A percentile compares a stretch with the other conserved stretches of the same genome.
phyloP scores from a whole-genome alignment of 2,113 vertebrate species.

The Pseudorectes ferrugineus region DNA sequence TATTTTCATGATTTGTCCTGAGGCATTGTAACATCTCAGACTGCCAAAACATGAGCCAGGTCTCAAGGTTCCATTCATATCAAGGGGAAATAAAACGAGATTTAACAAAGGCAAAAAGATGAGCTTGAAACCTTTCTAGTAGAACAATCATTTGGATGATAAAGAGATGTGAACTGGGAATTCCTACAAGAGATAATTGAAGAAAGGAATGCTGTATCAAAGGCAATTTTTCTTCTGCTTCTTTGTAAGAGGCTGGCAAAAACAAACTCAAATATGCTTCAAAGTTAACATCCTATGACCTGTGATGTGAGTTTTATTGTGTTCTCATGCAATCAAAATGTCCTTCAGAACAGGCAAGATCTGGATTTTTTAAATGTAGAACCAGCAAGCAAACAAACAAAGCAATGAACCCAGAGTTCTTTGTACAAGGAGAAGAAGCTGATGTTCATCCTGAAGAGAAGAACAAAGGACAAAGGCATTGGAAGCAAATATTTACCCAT shows the following conservation, averaged over 20 bases:
- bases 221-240: not conserved
- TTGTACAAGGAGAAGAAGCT: not conserved
- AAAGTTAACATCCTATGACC: not conserved
- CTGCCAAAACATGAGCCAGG: not conserved
- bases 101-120: not conserved
- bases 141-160: not conserved
- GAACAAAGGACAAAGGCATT: not conserved
- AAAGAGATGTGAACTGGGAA: constrained; percentile 1
- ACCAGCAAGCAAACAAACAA: not conserved
- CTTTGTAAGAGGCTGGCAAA: not conserved
- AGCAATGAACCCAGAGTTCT: not conserved
- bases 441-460: not conserved
- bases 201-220: constrained; percentile 13
- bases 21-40: not conserved
- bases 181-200: not conserved
- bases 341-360: not conserved
- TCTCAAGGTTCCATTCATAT: not conserved
- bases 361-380: not conserved
- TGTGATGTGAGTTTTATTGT: not conserved
- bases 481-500: not conserved
- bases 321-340: not conserved
- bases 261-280: not conserved
- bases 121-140: not conserved
- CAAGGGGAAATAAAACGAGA: not conserved
- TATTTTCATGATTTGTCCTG: not conserved